phyloP scores from a whole-genome alignment of 1,140 invertebrate species.

The Theocolax elegans region DNA sequence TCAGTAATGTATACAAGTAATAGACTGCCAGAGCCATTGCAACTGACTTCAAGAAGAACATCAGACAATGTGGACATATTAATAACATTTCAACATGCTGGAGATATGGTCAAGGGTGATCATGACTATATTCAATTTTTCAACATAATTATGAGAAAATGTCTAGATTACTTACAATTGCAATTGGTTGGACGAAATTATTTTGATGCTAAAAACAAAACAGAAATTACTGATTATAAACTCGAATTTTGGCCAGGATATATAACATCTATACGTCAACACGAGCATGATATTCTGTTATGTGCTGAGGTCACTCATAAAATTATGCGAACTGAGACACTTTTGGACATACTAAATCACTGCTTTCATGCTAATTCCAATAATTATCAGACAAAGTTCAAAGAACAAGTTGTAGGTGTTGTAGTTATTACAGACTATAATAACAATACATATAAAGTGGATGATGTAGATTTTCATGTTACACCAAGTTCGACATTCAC shows the following conservation, averaged over 20 bases:
- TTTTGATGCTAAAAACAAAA: slow-evolving; percentile 76
- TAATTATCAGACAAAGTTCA: slow-evolving; percentile 59
- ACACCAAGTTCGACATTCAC: slow-evolving; percentile 78
- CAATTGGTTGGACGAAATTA: slow-evolving; percentile 81
- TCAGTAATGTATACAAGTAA: slow-evolving; percentile 58
- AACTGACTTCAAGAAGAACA: slow-evolving; percentile 52
- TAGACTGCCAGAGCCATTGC: slow-evolving; percentile 51
- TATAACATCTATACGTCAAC: slow-evolving; percentile 80
- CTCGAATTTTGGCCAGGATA: slow-evolving; percentile 83
- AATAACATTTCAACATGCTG: slow-evolving; percentile 56
- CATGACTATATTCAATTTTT: slow-evolving; percentile 68
- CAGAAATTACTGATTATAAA: slow-evolving; percentile 65
- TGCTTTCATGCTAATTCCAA: slow-evolving; percentile 52
- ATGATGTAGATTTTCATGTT: slow-evolving; percentile 82
- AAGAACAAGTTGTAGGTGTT: slow-evolving; percentile 66
- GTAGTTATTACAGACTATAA: slow-evolving; percentile 77
- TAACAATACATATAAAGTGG: slow-evolving; percentile 79
- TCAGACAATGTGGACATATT: slow-evolving; percentile 52
- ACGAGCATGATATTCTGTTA: slow-evolving; percentile 77
- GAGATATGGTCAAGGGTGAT: slow-evolving; percentile 57
- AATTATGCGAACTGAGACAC: slow-evolving; percentile 72
- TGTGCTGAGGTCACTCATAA: slow-evolving; percentile 81
- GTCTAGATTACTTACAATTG: slow-evolving; percentile 72
- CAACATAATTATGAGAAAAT: slow-evolving; percentile 80
- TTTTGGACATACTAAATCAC: slow-evolving; percentile 69